phyloP scores from a whole-genome alignment of 2,797 vertebrate genomes.

The Nothura maculosa region DNA sequence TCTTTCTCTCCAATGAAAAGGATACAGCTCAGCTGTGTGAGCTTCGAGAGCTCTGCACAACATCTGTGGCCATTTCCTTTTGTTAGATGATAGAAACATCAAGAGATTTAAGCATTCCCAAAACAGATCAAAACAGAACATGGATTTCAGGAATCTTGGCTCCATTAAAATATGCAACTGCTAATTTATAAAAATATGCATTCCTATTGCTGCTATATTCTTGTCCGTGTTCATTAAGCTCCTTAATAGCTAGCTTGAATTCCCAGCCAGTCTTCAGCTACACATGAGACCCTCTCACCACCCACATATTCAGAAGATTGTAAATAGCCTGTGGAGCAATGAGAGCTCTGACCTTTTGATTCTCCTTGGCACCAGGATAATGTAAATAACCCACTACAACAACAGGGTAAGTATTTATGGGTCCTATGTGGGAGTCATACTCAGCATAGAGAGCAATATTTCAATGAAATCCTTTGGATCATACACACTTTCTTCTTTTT shows the following conservation, averaged over 20 bases:
- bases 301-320: conserved; percentile 17
- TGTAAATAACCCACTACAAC: conserved; percentile 43
- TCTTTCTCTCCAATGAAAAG: neutral
- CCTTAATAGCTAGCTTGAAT: conserved; percentile 11
- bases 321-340: conserved; percentile 36
- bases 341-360: conserved; percentile 4
- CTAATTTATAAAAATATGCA: neutral
- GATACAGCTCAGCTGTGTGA: neutral
- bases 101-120: neutral
- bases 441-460: conserved; percentile 23
- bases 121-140: neutral
- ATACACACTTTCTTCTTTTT: conserved; percentile 4
- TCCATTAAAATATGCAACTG: neutral
- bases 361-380: neutral
- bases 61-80: neutral
- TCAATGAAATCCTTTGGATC: conserved; percentile 34
- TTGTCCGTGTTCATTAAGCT: conserved; percentile 12
- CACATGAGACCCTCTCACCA: conserved; percentile 18
- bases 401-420: conserved; percentile 35
- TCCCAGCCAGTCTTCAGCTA: neutral
- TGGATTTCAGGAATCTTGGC: conserved; percentile 26
- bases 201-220: neutral
- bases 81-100: neutral
- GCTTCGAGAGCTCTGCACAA: neutral
- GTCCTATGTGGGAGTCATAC: neutral